phyloP scores from a whole-genome alignment of 2,797 vertebrate genomes.

The Pipistrellus pipistrellus region DNA sequence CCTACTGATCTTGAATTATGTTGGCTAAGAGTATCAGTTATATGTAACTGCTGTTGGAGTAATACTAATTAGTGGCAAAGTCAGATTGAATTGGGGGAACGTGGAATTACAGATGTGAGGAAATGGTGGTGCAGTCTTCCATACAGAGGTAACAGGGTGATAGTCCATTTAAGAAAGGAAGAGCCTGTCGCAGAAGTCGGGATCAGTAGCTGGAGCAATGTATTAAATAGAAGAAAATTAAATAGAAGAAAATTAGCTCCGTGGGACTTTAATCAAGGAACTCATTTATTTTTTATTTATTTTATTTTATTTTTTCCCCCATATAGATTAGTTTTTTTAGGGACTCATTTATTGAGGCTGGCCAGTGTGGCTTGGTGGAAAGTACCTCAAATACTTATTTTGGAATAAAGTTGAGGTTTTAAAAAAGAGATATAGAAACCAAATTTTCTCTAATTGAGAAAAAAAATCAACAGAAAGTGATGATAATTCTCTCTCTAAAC shows the following conservation, averaged over 20 bases:
- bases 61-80: neutral
- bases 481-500: neutral
- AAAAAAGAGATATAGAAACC: neutral
- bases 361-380: neutral
- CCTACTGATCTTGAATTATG: neutral
- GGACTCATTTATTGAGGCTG: neutral
- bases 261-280: neutral
- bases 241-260: constrained; percentile 36
- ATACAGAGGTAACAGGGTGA: neutral
- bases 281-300: too few species aligned
- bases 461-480: neutral
- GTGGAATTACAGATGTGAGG: neutral
- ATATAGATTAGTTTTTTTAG: too few species aligned
- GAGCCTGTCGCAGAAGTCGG: constrained; percentile 2
- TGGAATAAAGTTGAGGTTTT: neutral
- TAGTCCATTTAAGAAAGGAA: constrained; percentile 24
- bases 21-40: neutral
- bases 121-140: neutral
- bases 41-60: neutral
- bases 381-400: neutral
- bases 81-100: neutral
- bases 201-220: neutral
- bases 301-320: too few species aligned
- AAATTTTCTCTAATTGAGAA: neutral
- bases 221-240: constrained; percentile 32